Evolutionary conservation across 2,797 vertebrate genomes (phyloP), one percentile per base, ranked within the genome.

Genomic region (Rhinophrynus dorsalis): DNA sequence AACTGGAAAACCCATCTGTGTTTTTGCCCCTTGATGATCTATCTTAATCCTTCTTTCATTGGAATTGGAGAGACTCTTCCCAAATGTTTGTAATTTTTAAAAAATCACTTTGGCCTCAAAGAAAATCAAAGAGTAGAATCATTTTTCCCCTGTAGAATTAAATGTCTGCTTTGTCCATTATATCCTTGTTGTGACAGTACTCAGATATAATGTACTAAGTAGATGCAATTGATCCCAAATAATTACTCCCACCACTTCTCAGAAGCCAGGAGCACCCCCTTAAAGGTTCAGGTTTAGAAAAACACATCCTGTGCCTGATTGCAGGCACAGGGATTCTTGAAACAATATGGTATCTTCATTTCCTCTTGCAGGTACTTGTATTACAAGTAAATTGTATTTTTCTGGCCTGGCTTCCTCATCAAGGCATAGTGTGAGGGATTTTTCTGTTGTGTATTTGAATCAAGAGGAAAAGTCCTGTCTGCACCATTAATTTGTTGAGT

Each of bases 331-430:
- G 30, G 57, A 11, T 47, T 24, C n/a, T 65, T 37, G 26, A 20
- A 48, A 59, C 69, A 56, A 40, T 55, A 81, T 84, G 78, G 18
- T 77, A 44, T 76, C 57, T 75, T 74, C 76, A 79, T 82, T 79
- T 75, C 57, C 15, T 18, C 5, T 68, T 57, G 35, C 65, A 79
- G 73, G 54, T 69, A 75, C 73, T 45, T 74, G 68, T 65, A 77
- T 76, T 45, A 29, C 35, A 6, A 33, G 47, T 27, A n/a, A n/a
- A 17, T 75, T 74, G 51, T 78, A 17, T 70, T 0, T 38, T 68
- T 26, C 30, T 30, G 44, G 21, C 15, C 74, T 81, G 79, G 62
- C 47, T 60, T 79, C 75, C 71, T 76, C 77, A 81, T 80, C 58
- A 79, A 17, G 17, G 45, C 69, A 32, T 55, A 45, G 37, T 56